Base-by-base conservation (phyloP, 2,888 invertebrate species). In the Resseliella maxima region DNA sequence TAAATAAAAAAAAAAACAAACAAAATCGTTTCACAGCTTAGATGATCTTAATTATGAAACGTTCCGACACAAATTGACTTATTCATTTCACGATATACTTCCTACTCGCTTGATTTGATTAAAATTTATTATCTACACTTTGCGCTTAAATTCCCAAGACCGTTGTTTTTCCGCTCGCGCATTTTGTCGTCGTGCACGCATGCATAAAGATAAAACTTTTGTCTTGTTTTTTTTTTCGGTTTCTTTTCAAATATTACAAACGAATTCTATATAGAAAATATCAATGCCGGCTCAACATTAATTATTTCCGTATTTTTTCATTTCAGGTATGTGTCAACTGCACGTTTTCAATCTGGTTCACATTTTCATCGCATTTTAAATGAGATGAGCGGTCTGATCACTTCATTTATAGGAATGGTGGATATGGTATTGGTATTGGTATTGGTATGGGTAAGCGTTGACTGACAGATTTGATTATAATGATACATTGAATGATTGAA, bases 251-350 rank as follows among this genome's bases (percentile, higher is more conserved):
- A 50, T 2, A 59, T 27, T 24, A 24, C 15, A 50, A 50, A 50
- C 46, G 8, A 50, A 50, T 6, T 15, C 2, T 8, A 50, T 2
- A 50, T 2, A 50, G 18, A 50, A 6, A 50, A 50, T 50, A 8
- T 50, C 6, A 64, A 64, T 64, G 64, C 24, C 64, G 12, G n/a
- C 35, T 35, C 15, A 72, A 15, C 83, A 38, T 83, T 83, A 83
- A 83, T 83, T 83, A 83, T 83, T 83, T 83, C 83, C 83, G 83
- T 83, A 83, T 38, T 38, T 83, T 83, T 21, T 83, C 83, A 24
- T 83, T 83, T 83, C 83, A 83, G 83, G 83, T 83, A 83, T 83
- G 83, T 83, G 83, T 83, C 83, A 83, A 83, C 18, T 38, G 38
- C 41, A 38, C 24, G 24, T 38, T n/a, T 36, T 10, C 24, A 1